Percentiles rank a stretch among this genome's conserved stretches.
Conservation (phyloP, 2,797 vertebrate species). For the Anguilla megastoma region DNA sequence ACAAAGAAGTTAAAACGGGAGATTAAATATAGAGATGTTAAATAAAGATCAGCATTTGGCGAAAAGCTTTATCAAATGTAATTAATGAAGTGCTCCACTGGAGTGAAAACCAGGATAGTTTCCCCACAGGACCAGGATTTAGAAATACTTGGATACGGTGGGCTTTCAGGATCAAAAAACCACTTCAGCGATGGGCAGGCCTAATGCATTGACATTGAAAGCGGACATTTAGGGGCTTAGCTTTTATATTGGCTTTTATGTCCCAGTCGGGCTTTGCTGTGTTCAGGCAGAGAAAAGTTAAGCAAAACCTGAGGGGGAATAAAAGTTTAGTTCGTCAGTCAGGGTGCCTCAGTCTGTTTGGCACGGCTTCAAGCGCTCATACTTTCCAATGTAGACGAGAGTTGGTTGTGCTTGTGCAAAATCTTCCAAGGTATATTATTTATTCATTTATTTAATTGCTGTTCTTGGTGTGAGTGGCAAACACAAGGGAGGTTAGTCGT, state of each 20-base stretch:
- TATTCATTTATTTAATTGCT: neutral
- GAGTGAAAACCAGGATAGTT: slow-evolving; percentile 6
- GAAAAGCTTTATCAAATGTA: slow-evolving; percentile 10
- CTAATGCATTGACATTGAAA: neutral
- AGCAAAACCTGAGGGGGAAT: neutral
- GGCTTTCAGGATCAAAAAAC: neutral
- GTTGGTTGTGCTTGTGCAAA: neutral
- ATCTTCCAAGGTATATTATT: neutral
- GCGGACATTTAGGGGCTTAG: neutral
- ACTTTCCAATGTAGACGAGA: slow-evolving; percentile 2
- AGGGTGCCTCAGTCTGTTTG: slow-evolving; percentile 22
- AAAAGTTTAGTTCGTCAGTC: slow-evolving; percentile 27
- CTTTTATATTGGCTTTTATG: neutral
- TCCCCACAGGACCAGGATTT: neutral
- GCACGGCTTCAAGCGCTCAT: slow-evolving; percentile 22
- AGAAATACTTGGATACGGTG: neutral
- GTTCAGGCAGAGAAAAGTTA: neutral
- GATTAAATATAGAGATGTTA: neutral
- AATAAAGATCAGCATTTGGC: slow-evolving; percentile 1
- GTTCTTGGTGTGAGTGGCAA: slow-evolving; percentile 12
- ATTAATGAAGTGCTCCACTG: neutral
- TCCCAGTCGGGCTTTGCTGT: neutral
- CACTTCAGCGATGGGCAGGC: neutral
- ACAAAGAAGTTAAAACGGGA: neutral
- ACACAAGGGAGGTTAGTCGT: neutral